phyloP scores from a whole-genome alignment of 1,140 invertebrate species.

The Coptotermes formosanus region DNA sequence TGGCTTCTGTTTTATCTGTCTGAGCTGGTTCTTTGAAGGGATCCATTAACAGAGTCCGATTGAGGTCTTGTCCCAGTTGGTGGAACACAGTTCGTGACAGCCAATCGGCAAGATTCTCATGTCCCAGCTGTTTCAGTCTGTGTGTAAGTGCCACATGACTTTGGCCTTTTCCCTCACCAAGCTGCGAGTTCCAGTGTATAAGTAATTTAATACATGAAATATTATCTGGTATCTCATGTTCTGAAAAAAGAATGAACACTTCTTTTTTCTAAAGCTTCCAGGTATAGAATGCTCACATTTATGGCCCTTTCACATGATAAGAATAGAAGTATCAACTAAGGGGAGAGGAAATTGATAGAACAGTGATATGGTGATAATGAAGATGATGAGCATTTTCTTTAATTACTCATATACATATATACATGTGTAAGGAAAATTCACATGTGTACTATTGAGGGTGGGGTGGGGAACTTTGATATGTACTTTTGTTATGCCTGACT shows the following conservation, averaged over 20 bases:
- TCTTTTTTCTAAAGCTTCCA: no score
- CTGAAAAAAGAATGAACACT: constrained; percentile 37
- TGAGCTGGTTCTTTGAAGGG: constrained; percentile 38
- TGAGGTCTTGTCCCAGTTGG: constrained; percentile 55
- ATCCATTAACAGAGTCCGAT: constrained; percentile 46
- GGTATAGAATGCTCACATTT: no score
- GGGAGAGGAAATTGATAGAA: no score
- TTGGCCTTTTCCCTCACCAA: constrained; percentile 52
- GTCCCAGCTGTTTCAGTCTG: constrained; percentile 56
- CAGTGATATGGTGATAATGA: no score
- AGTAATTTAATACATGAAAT: constrained; percentile 55
- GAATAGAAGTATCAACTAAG: no score
- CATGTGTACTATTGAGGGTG: no score
- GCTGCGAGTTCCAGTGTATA: constrained; percentile 55
- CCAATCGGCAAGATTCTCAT: constrained; percentile 58
- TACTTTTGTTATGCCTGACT: no score
- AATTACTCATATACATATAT: no score
- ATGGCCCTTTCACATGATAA: no score
- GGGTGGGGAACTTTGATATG: no score
- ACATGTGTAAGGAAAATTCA: no score
- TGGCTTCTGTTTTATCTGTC: constrained; percentile 39
- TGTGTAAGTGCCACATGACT: constrained; percentile 54
- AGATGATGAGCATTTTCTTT: no score
- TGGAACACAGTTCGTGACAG: constrained; percentile 57
- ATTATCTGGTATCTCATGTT: constrained; percentile 50